Percentiles rank a stretch among this genome's conserved stretches.
phyloP scores from a whole-genome alignment of 2,113 vertebrate genomes.

The Paraplagusia blochii region DNA sequence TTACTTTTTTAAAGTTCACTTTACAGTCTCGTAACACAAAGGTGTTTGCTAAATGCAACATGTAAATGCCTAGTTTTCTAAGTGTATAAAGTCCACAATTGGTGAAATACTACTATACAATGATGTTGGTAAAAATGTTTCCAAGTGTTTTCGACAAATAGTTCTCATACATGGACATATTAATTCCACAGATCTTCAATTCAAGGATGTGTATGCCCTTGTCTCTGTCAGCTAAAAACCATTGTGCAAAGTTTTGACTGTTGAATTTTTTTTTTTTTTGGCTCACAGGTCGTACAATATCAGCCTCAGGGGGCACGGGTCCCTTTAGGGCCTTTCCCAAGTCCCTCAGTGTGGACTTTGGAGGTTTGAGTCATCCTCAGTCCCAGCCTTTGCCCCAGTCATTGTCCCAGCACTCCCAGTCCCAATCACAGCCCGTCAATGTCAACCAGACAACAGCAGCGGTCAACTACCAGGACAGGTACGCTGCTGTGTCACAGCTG shows the following conservation, averaged over 20 bases:
- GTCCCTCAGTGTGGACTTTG: constrained; percentile 80
- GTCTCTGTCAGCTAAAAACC: too few relatives aligned
- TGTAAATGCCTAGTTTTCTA: too few relatives aligned
- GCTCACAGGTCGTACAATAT: constrained; percentile 70
- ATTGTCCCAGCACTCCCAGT: constrained; percentile 28
- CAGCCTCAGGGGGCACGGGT: constrained; percentile 68
- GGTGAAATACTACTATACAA: too few relatives aligned
- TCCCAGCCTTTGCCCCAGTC: constrained; percentile 47
- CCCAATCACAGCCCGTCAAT: constrained; percentile 20
- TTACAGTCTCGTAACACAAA: too few relatives aligned
- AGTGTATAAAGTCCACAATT: too few relatives aligned
- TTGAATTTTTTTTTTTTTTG: constrained; percentile 10
- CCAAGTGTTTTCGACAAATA: too few relatives aligned
- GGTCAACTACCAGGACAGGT: constrained; percentile 65
- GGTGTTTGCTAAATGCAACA: too few relatives aligned
- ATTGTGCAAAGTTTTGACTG: background rate
- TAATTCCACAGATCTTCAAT: too few relatives aligned
- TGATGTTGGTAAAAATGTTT: too few relatives aligned
- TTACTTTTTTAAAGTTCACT: too few relatives aligned
- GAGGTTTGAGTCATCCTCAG: constrained; percentile 66
- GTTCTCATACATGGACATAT: too few relatives aligned
- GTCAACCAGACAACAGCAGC: constrained; percentile 34
- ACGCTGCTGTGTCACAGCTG: constrained; percentile 77
- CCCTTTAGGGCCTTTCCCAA: constrained; percentile 80
- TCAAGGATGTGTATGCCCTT: too few relatives aligned